Percentiles rank a stretch among this genome's conserved stretches.
Conservation (phyloP, 2,113 vertebrate genomes). For the Danio rerio region DNA sequence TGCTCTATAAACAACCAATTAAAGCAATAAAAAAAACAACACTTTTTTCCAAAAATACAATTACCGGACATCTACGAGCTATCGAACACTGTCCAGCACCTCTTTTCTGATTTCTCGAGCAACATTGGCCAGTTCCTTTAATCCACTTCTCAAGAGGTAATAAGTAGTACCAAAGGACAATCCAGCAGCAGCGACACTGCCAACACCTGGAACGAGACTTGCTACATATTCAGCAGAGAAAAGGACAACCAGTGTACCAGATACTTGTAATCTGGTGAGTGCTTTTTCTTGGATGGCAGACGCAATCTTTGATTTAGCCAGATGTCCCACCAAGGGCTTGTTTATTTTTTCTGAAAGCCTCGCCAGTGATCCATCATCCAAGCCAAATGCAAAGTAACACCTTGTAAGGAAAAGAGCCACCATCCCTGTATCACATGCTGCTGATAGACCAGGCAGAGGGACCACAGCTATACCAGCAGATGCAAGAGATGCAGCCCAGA, state of each 20-base stretch:
- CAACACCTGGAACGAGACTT: constrained; percentile 41
- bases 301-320: constrained; percentile 65
- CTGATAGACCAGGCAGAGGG: constrained; percentile 66
- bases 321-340: constrained; percentile 66
- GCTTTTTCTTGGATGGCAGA: not conserved
- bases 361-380: constrained; percentile 68
- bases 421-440: constrained; percentile 64
- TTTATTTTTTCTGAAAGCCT: constrained; percentile 69
- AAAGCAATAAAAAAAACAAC: not conserved
- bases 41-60: not conserved
- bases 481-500: constrained; percentile 66
- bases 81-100: constrained; percentile 14
- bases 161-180: constrained; percentile 47
- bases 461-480: constrained; percentile 63
- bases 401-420: constrained; percentile 59
- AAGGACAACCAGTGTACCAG: not conserved
- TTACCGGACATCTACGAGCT: not conserved
- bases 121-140: constrained; percentile 47
- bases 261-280: constrained; percentile 17
- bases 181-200: constrained; percentile 41
- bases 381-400: constrained; percentile 66
- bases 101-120: constrained; percentile 42
- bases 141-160: constrained; percentile 30
- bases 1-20: not conserved
- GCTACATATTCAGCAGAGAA: constrained; percentile 22